A percentile compares a stretch with the other conserved stretches of the same genome.
Conservation (phyloP, 1,140 invertebrate species). For the Magallana gigas region DNA sequence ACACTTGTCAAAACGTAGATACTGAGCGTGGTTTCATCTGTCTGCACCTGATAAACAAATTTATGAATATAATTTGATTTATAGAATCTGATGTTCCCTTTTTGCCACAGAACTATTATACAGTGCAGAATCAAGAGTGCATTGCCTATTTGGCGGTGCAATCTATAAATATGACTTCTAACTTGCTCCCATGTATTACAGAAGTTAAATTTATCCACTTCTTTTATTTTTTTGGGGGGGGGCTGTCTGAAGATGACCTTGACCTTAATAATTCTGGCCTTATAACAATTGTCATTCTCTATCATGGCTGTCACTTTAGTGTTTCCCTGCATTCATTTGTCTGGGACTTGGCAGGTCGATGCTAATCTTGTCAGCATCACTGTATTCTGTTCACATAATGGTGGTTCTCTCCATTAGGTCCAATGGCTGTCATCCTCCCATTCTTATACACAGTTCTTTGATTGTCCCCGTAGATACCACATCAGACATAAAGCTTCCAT, state of each 20-base stretch:
- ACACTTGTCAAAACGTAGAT: background rate
- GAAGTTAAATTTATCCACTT: too few relatives aligned
- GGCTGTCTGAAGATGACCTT: too few relatives aligned
- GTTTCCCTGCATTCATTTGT: background rate
- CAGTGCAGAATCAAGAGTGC: too few relatives aligned
- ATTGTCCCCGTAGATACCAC: background rate
- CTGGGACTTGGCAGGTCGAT: slow-evolving; percentile 8
- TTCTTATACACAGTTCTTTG: background rate
- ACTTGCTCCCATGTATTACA: too few relatives aligned
- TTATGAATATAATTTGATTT: background rate
- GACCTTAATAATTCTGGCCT: too few relatives aligned
- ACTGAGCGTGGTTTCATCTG: slow-evolving; percentile 12
- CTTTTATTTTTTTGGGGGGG: too few relatives aligned
- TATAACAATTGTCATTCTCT: too few relatives aligned
- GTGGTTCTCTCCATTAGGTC: background rate
- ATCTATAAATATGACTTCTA: too few relatives aligned
- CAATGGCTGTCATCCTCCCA: background rate
- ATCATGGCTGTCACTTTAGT: background rate
- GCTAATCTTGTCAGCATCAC: background rate
- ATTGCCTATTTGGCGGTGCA: too few relatives aligned
- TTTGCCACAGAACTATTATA: too few relatives aligned
- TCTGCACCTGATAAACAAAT: slow-evolving; percentile 5
- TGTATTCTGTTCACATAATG: slow-evolving; percentile 21
- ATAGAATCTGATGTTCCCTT: background rate
- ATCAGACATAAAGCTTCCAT: background rate